These are phyloP conservation scores for Drosophila setosimentum DNA, from an alignment of 2,888 invertebrate species.

Conservation along the genomic window DNA sequence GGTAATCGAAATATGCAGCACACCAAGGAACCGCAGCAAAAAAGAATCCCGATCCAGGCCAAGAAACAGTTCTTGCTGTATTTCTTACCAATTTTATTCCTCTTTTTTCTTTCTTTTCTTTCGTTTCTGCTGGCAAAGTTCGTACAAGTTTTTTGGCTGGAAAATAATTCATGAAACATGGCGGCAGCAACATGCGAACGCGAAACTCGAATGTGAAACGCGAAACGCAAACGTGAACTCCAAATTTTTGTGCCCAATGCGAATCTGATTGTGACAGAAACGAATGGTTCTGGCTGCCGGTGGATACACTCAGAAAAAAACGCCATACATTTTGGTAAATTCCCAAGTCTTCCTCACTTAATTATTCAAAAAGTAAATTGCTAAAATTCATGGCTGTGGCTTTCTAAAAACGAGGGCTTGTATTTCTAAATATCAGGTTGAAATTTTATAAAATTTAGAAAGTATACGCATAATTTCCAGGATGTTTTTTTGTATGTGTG, in stretches of 20 bases:
- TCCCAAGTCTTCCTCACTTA: no score
- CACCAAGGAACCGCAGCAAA: slow-evolving; percentile 35
- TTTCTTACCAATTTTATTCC: slow-evolving; percentile 49
- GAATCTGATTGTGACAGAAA: slow-evolving; percentile 84
- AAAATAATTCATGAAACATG: slow-evolving; percentile 83
- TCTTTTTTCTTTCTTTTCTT: slow-evolving; percentile 13
- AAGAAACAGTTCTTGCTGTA: slow-evolving; percentile 45
- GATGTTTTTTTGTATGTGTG: not conserved
- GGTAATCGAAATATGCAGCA: slow-evolving; percentile 75
- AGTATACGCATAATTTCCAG: no score
- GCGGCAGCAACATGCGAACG: slow-evolving; percentile 75
- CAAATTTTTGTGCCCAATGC: slow-evolving; percentile 79
- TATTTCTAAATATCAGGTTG: not conserved
- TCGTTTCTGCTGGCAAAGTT: slow-evolving; percentile 58
- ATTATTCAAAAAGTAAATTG: not conserved
- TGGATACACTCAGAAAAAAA: slow-evolving; percentile 3
- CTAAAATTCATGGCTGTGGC: no score
- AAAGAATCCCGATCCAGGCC: slow-evolving; percentile 32
- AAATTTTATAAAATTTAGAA: not conserved
- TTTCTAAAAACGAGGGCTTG: not conserved
- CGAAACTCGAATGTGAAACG: slow-evolving; percentile 49
- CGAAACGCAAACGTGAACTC: slow-evolving; percentile 51
- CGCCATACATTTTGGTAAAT: not conserved
- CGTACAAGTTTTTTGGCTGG: slow-evolving; percentile 66
- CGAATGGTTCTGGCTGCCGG: slow-evolving; percentile 78